Conservation (phyloP, 2,888 invertebrate species). For the Scaptodrosophila latifasciaeformis region DNA sequence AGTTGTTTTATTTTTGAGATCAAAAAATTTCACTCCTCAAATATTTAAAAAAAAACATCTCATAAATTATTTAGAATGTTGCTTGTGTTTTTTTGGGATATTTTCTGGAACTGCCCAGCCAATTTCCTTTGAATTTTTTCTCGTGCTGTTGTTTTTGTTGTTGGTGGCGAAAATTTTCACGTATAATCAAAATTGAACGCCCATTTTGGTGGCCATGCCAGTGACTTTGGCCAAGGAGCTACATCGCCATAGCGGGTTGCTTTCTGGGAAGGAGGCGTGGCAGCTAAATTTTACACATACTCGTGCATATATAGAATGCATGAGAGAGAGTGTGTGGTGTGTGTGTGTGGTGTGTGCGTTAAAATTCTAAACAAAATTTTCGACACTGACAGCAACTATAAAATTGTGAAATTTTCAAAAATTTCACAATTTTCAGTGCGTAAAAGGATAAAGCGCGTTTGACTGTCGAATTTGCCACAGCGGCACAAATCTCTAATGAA, state of each 20-base stretch:
- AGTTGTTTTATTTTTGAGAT: no score
- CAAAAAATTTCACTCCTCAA: no score
- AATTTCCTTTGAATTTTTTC: no score
- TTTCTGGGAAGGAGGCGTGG: no score
- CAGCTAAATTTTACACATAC: no score
- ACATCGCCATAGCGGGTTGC: no score
- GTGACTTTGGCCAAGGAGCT: neutral
- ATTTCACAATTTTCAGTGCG: neutral
- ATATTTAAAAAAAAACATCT: no score
- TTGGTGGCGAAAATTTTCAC: constrained; percentile 4
- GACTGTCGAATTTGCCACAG: no score
- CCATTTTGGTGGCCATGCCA: constrained; percentile 2
- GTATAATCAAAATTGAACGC: constrained; percentile 23
- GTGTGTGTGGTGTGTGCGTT: constrained; percentile 4
- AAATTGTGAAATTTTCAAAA: neutral
- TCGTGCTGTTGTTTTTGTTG: constrained; percentile 19
- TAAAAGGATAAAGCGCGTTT: no score
- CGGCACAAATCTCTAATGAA: constrained; percentile 31
- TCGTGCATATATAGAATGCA: constrained; percentile 16
- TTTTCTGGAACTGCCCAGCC: constrained; percentile 29
- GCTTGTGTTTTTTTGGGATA: neutral
- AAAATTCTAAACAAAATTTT: neutral
- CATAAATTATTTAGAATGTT: neutral
- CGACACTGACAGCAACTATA: neutral
- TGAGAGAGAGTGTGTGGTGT: constrained; percentile 9